These are phyloP conservation scores for Dasysyrphus tricinctus DNA, from an alignment of 2,888 invertebrate genomes.

Conservation along the genomic window DNA sequence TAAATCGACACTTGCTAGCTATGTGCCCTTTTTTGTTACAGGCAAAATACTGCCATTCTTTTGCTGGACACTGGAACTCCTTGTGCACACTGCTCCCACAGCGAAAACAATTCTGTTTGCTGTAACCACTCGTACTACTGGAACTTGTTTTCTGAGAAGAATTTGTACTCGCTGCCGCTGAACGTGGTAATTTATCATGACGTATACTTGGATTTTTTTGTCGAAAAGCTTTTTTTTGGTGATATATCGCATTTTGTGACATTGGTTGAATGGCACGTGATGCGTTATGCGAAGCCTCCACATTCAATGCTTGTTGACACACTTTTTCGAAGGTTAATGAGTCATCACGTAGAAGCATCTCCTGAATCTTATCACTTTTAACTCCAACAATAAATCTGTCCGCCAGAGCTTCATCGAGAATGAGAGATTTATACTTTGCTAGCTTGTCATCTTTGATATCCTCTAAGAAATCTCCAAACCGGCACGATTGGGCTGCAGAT, in stretches of 20 bases:
- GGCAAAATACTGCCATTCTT: too few relatives aligned
- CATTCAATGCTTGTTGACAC: neutral
- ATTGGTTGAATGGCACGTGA: conserved; percentile 9
- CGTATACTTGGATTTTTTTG: neutral
- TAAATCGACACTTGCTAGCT: too few relatives aligned
- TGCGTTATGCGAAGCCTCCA: neutral
- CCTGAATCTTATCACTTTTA: neutral
- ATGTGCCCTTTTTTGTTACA: too few relatives aligned
- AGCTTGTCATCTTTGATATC: neutral
- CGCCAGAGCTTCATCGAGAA: conserved; percentile 10
- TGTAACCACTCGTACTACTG: too few relatives aligned
- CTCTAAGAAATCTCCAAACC: neutral
- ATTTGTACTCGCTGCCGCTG: too few relatives aligned
- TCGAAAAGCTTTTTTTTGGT: too few relatives aligned
- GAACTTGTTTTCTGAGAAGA: too few relatives aligned
- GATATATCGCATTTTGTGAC: conserved; percentile 13
- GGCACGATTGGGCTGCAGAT: neutral
- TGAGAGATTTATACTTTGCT: conserved; percentile 5
- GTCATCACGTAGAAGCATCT: neutral
- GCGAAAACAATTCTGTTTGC: too few relatives aligned
- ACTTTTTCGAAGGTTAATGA: conserved; percentile 22
- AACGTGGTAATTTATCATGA: too few relatives aligned
- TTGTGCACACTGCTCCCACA: too few relatives aligned
- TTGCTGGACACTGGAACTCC: too few relatives aligned
- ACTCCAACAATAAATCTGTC: conserved; percentile 28